Evolutionary conservation across 2,888 invertebrate genomes (phyloP).

Genomic region (Steromphala cineraria): DNA sequence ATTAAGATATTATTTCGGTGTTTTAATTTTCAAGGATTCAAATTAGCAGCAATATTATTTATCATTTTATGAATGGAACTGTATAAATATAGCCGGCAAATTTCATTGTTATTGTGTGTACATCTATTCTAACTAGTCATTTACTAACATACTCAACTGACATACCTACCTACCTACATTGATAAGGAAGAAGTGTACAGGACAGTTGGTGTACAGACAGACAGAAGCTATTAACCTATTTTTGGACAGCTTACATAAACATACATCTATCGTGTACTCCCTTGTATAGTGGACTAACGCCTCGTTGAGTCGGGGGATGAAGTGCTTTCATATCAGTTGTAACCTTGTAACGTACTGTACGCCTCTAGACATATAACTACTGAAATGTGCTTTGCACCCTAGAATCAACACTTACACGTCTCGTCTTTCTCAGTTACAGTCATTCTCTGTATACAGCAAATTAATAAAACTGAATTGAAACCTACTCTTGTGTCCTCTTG

Average conservation of each 20-base stretch:
- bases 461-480: slow-evolving; percentile 18
- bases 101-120: no score
- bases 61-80: no score
- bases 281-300: background rate
- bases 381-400: slow-evolving; percentile 15
- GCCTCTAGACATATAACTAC: background rate
- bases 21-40: no score
- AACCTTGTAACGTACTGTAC: background rate
- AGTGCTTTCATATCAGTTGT: slow-evolving; percentile 11
- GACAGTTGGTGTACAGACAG: background rate
- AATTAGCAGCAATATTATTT: no score
- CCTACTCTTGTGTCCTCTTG: no score
- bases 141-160: no score
- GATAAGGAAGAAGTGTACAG: no score
- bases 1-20: no score
- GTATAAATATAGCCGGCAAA: no score
- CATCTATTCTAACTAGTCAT: no score
- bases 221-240: background rate
- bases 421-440: slow-evolving; percentile 13
- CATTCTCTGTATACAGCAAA: slow-evolving; percentile 20
- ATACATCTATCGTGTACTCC: background rate
- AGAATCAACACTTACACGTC: slow-evolving; percentile 20
- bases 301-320: background rate
- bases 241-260: background rate
- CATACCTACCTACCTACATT: no score